Evolutionary conservation across 2,113 vertebrate genomes (phyloP).

Genomic region (Brevimyrus niger): DNA sequence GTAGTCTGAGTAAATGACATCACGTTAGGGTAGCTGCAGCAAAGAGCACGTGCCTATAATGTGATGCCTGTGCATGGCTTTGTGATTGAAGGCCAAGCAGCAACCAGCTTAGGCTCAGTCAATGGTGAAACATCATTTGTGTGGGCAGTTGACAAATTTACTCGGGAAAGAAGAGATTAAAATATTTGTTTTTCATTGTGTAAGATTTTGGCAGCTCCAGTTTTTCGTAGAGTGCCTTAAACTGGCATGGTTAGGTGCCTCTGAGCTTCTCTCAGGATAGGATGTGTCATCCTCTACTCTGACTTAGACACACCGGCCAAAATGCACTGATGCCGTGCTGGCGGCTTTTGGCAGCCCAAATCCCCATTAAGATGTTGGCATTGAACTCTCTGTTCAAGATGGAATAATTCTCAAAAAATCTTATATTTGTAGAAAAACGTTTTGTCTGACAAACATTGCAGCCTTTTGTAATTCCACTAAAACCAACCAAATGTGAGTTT

Average conservation of each 20-base stretch:
- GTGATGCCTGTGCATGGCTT: neutral
- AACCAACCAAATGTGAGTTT: neutral
- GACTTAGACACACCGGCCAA: neutral
- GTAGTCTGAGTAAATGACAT: neutral
- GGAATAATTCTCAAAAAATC: neutral
- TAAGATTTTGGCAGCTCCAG: neutral
- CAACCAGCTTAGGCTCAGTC: neutral
- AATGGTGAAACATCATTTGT: neutral
- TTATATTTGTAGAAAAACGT: neutral
- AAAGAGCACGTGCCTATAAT: neutral
- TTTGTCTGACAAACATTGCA: neutral
- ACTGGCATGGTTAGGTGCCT: neutral
- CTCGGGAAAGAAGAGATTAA: neutral
- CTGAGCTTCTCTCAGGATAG: neutral
- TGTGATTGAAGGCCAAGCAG: neutral
- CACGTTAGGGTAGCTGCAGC: neutral
- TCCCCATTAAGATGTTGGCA: neutral
- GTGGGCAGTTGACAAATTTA: neutral
- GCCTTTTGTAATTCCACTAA: neutral
- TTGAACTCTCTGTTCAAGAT: neutral
- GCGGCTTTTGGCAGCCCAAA: neutral
- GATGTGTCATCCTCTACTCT: neutral
- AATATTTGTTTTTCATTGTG: neutral
- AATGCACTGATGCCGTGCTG: neutral
- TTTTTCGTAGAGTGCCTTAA: neutral